Evolutionary conservation across 2,113 vertebrate genomes (phyloP).

Genomic region (Narcine bancroftii): DNA sequence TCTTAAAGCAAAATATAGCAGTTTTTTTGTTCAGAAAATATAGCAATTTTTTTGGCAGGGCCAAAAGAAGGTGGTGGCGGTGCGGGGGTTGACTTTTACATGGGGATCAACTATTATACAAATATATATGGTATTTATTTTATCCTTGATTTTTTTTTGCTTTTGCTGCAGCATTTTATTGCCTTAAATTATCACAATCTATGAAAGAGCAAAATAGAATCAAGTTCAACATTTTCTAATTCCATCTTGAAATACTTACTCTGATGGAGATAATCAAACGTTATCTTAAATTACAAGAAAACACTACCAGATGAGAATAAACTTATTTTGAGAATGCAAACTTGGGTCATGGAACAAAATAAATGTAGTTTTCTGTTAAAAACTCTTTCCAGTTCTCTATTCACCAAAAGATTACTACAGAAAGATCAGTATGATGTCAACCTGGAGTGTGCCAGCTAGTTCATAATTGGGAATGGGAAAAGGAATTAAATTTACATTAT

Average conservation of each 20-base stretch:
- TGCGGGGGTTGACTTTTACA: too few species aligned
- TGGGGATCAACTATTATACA: too few species aligned
- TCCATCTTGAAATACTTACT: not conserved
- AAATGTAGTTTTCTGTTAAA: not conserved
- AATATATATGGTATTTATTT: too few species aligned
- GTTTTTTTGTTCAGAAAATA: too few species aligned
- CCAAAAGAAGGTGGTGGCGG: too few species aligned
- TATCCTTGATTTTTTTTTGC: too few species aligned
- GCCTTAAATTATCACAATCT: not conserved
- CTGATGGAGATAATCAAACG: not conserved
- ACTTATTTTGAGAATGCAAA: not conserved
- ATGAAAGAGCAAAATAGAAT: conserved; percentile 3
- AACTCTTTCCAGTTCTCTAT: not conserved
- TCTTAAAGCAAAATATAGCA: too few species aligned
- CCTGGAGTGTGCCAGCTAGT: not conserved
- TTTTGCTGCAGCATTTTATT: too few species aligned
- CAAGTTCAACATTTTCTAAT: not conserved
- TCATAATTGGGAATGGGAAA: not conserved
- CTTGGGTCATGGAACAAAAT: not conserved
- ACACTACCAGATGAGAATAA: not conserved
- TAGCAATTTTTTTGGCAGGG: too few species aligned
- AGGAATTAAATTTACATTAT: not conserved
- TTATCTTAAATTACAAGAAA: not conserved
- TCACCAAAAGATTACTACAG: not conserved
- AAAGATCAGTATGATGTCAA: not conserved